A percentile compares a stretch with the other conserved stretches of the same genome.
These are phyloP conservation scores for Manduca sexta DNA, from an alignment of 1,140 invertebrate species.

Conservation along the genomic window DNA sequence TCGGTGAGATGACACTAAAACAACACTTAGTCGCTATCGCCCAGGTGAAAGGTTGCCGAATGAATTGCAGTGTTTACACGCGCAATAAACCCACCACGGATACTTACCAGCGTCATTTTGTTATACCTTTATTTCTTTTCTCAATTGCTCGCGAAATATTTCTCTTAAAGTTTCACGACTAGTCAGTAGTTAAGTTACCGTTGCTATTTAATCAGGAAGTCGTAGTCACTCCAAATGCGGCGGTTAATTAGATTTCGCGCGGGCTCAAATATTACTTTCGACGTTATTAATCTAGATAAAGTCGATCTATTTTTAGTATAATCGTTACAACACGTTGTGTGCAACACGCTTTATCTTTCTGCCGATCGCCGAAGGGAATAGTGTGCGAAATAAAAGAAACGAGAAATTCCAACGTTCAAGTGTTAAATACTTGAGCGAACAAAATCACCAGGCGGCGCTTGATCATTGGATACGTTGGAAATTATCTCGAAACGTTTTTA, in stretches of 20 bases:
- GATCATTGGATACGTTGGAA: slow-evolving; percentile 57
- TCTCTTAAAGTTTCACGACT: not conserved
- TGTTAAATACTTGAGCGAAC: slow-evolving; percentile 50
- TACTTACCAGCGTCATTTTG: not conserved
- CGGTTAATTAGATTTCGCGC: too few species aligned
- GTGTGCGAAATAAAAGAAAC: slow-evolving; percentile 9
- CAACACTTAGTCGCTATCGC: slow-evolving; percentile 35
- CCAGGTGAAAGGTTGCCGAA: slow-evolving; percentile 53
- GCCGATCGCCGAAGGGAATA: not conserved
- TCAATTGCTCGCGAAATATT: not conserved
- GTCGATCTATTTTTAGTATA: too few species aligned
- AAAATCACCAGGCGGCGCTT: slow-evolving; percentile 36
- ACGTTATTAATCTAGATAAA: too few species aligned
- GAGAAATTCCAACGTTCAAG: slow-evolving; percentile 17
- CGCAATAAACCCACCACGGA: slow-evolving; percentile 6
- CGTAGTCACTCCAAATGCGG: too few species aligned
- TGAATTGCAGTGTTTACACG: slow-evolving; percentile 40
- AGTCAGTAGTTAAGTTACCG: too few species aligned
- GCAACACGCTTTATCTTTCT: too few species aligned
- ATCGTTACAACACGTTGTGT: too few species aligned
- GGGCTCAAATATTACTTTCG: too few species aligned
- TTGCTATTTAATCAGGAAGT: too few species aligned
- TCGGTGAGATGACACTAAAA: slow-evolving; percentile 18
- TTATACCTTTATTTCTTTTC: not conserved
- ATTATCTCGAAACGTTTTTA: slow-evolving; percentile 71